These are phyloP conservation scores for Drepana falcataria DNA, from an alignment of 2,888 invertebrate genomes.

Conservation along the genomic window DNA sequence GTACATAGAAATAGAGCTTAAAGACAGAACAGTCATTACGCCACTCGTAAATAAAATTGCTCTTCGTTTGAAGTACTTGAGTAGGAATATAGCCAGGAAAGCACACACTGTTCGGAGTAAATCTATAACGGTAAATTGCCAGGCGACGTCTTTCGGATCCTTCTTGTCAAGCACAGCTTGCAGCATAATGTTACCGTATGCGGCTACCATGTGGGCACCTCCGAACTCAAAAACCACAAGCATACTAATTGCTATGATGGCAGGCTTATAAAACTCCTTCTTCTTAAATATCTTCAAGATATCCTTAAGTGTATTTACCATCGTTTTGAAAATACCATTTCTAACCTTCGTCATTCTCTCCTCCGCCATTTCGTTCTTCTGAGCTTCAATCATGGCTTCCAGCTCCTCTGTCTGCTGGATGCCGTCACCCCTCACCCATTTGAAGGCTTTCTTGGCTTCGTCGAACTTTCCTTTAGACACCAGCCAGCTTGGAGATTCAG, in stretches of 20 bases:
- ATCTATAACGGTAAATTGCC: constrained; percentile 83
- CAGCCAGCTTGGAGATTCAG: constrained; percentile 84
- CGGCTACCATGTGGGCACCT: constrained; percentile 69
- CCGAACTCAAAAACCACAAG: constrained; percentile 69
- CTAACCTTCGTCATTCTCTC: constrained; percentile 33
- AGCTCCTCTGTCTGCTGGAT: constrained; percentile 61
- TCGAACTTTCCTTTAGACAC: constrained; percentile 77
- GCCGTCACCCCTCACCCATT: constrained; percentile 78
- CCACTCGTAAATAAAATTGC: constrained; percentile 66
- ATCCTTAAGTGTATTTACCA: constrained; percentile 42
- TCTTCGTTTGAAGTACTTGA: constrained; percentile 59
- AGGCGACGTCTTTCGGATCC: constrained; percentile 53
- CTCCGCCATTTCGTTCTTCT: constrained; percentile 47
- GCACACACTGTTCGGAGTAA: constrained; percentile 81
- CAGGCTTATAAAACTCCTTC: constrained; percentile 68
- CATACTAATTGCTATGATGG: constrained; percentile 68
- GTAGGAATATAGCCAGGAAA: constrained; percentile 70
- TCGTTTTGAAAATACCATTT: constrained; percentile 40
- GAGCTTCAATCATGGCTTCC: constrained; percentile 59
- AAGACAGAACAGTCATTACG: constrained; percentile 54
- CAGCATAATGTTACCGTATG: constrained; percentile 65
- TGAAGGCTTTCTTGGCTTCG: constrained; percentile 79
- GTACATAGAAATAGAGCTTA: constrained; percentile 55
- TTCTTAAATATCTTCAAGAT: constrained; percentile 63
- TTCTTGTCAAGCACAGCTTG: constrained; percentile 57